Evolutionary conservation across 2,888 invertebrate species (phyloP).

Genomic region (Bruchidius siliquastri): DNA sequence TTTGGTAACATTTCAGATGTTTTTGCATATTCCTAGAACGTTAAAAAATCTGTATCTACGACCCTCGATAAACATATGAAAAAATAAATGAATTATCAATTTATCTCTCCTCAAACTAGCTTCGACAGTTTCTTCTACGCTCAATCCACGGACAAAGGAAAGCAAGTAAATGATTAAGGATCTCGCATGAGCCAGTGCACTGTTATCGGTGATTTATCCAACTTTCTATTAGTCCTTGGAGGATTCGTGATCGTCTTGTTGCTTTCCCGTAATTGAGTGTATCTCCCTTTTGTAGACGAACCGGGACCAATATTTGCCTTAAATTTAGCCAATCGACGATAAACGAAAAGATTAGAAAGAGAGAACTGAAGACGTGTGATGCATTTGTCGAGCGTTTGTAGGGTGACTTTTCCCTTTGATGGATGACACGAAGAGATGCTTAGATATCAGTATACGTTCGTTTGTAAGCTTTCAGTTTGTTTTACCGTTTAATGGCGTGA

Average conservation of each 20-base stretch:
- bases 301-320: not conserved
- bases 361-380: not conserved
- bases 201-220: constrained; percentile 20
- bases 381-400: not conserved
- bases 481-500: not conserved
- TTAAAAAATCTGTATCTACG: too few relatives aligned
- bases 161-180: not conserved
- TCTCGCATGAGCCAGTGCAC: constrained; percentile 5
- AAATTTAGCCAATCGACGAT: not conserved
- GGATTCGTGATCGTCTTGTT: constrained; percentile 6
- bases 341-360: not conserved
- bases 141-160: constrained; percentile 1
- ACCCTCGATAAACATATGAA: too few relatives aligned
- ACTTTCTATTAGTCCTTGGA: constrained; percentile 15
- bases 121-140: constrained; percentile 6
- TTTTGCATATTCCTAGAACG: too few relatives aligned
- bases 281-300: constrained; percentile 2
- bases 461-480: not conserved
- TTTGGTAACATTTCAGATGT: too few relatives aligned
- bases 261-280: constrained; percentile 4
- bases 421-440: not conserved
- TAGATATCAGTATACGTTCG: not conserved
- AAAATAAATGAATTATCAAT: too few relatives aligned
- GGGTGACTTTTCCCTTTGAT: not conserved
- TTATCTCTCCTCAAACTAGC: not conserved